Percentiles rank a stretch among this genome's conserved stretches.
These are phyloP conservation scores for Chouioia cunea DNA, from an alignment of 2,888 invertebrate genomes.

Conservation along the genomic window DNA sequence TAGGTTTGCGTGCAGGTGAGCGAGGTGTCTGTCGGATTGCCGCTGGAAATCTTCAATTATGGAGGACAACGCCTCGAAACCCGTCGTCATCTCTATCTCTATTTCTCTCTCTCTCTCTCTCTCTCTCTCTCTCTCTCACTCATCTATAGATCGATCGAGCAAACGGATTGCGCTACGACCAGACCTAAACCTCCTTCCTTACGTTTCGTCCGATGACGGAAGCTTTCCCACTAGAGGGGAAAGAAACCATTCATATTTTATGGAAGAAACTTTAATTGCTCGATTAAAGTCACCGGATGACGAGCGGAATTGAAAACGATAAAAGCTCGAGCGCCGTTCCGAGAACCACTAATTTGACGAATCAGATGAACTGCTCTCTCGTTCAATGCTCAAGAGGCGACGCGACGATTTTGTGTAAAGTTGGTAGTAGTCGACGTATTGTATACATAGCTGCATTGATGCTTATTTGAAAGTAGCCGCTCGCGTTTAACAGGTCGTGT, in stretches of 20 bases:
- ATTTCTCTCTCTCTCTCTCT: background rate
- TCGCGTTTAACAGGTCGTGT: constrained; percentile 19
- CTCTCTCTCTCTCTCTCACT: no score
- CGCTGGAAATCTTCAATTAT: constrained; percentile 39
- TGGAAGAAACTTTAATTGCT: constrained; percentile 9
- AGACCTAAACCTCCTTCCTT: no score
- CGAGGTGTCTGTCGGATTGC: constrained; percentile 8
- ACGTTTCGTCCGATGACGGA: background rate
- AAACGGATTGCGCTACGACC: no score
- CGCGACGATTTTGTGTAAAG: no score
- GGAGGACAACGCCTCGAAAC: constrained; percentile 19
- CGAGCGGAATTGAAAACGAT: background rate
- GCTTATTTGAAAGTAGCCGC: no score
- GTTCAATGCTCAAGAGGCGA: no score
- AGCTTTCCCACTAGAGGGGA: background rate
- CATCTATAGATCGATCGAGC: constrained; percentile 21
- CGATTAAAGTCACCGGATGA: constrained; percentile 10
- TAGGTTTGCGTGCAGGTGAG: constrained; percentile 5
- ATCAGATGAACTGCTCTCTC: no score
- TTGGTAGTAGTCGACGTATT: no score
- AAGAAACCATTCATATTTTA: constrained; percentile 2
- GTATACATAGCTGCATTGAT: no score
- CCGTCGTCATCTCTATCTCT: constrained; percentile 18
- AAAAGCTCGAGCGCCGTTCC: background rate
- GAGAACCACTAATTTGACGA: no score